Evolutionary conservation across 2,888 invertebrate species (phyloP), one percentile per base, ranked within the genome.

Genomic region (Bellardia pandia): DNA sequence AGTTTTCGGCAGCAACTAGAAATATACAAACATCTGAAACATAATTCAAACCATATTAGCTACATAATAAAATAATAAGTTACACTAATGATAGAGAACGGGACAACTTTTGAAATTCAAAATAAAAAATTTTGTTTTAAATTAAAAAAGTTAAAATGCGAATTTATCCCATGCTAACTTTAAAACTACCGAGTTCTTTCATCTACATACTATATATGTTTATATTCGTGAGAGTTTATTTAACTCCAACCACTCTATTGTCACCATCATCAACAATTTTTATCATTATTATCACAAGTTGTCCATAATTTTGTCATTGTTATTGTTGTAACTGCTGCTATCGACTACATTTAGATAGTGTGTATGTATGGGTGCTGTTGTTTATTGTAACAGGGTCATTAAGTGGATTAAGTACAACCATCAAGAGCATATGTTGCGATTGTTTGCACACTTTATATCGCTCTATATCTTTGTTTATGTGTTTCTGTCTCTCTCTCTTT

Each of bases 361-460:
- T 58, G 51, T 9, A 13, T 45, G 0, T 11, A 45, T 45, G 45
- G 33, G 23, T 76, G 58, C 69, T 69, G 40, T n/a, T 77, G 71
- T 56, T 56, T 66, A 72, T 53, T 84, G 76, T 60, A 60, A 62
- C 23, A 66, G 85, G 86, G 77, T 85, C 85, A 87, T 87, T 87
- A 87, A 85, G 69, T 78, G 69, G 81, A 85, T 85, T 85, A 85
- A 85, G 85, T 85, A 87, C 69, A 64, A 75, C 56, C 87, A 85
- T 87, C 87, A 85, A 85, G 64, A 82, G 81, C 85, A 85, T 81
- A 71, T 87, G 87, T 81, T 85, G 71, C 81, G 74, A 75, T 62
- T 81, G 80, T 84, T 74, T 77, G 74, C 53, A 85, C 77, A 69
- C 42, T 82, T 53, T 30, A 33, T 37, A 64, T 37, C 40, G 45